Base-by-base conservation (phyloP, 53 echinoderm and acorn worm genomes). In the Zoroaster sp. region DNA sequence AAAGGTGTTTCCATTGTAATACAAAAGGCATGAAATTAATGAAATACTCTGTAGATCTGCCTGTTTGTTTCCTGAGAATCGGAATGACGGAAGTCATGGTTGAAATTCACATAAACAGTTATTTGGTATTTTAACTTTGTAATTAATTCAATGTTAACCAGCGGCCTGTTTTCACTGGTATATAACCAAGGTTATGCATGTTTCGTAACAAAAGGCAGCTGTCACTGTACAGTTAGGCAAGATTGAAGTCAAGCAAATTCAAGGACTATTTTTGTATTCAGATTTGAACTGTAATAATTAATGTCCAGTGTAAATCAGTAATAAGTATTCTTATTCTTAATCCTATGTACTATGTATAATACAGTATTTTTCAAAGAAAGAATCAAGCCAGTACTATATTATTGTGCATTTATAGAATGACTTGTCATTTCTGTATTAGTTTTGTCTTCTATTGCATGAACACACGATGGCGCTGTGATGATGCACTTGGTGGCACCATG, bases 181-280 rank as follows among this genome's bases (percentile, higher is more conserved):
- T n/a, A n/a, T 59, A 59, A 71, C 85, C 72, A 31, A 14, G 46
- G 70, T 42, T 3, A 35, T n/a, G 85, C 46, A 45, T 37, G 68
- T 78, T 53, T 55, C 30, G 17, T 45, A 54, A 83, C 36, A 34
- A 43, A 83, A 5, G 83, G 83, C 83, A 70, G 83, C 85, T 85
- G 85, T 71, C 49, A 7, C 40, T 85, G 85, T 71, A 69, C 70
- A 85, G 85, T 70, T 46, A 33, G 71, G 49, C 46, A 69, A 70
- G 45, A 13, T 70, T 44, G 40, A 66, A 63, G 65, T 47, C 30
- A 69, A 85, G 71, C 69, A 85, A 41, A 36, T 30, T 47, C 69
- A 85, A 71, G 69, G 85, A 70, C 44, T 85, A 85, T 85, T 85
- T 85, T 85, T 85, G 34, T 85, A 85, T 70, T 70, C 42, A 35